phyloP scores from a whole-genome alignment of 1,140 invertebrate species.

The Gerris buenoi region DNA sequence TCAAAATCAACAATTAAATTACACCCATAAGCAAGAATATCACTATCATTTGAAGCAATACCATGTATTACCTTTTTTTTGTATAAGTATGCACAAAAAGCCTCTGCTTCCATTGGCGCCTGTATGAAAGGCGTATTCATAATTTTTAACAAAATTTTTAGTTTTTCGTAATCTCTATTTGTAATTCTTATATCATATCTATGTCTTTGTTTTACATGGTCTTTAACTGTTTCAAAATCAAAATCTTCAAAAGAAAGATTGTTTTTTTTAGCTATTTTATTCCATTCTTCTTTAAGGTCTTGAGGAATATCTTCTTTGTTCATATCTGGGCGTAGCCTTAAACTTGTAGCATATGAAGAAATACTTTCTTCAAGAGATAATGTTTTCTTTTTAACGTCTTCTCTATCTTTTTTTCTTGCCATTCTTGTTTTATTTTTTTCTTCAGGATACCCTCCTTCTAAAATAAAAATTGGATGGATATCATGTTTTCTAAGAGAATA shows the following conservation, averaged over 20 bases:
- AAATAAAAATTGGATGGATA: not conserved
- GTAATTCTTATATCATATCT: not conserved
- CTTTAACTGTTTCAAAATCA: not conserved
- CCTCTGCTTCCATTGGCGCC: not conserved
- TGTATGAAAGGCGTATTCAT: not conserved
- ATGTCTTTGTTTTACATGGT: not conserved
- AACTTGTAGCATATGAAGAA: not conserved
- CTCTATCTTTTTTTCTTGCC: not conserved
- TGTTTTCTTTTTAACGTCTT: not conserved
- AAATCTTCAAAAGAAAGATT: not conserved
- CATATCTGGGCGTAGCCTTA: not conserved
- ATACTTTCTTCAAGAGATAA: not conserved
- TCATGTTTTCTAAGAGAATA: not conserved
- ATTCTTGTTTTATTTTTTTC: not conserved
- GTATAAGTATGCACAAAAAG: not conserved
- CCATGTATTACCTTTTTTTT: not conserved
- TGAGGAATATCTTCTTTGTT: not conserved
- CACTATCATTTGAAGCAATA: not conserved
- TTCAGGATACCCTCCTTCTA: not conserved
- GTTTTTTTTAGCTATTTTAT: not conserved
- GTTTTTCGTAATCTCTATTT: not conserved
- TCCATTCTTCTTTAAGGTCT: not conserved
- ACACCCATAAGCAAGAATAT: not conserved
- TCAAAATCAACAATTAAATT: not conserved
- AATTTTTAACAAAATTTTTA: not conserved